Conservation (phyloP, 2,888 invertebrate genomes). For the Gastrophysa polygoni region DNA sequence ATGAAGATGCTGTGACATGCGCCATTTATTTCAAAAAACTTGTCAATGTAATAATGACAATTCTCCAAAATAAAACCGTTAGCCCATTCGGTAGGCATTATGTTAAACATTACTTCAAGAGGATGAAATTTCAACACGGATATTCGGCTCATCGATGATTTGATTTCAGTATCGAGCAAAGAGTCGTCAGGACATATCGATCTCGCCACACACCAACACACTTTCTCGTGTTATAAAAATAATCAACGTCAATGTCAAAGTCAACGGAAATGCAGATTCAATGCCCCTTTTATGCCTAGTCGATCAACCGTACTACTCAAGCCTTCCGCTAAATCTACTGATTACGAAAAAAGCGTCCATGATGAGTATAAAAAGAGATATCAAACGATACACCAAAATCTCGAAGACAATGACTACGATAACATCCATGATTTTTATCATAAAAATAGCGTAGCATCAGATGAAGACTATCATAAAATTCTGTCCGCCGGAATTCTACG, state of each 20-base stretch:
- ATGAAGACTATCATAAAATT: constrained; percentile 42
- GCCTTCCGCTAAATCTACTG: constrained; percentile 33
- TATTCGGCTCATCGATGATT: constrained; percentile 49
- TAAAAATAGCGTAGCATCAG: constrained; percentile 36
- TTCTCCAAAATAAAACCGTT: constrained; percentile 40
- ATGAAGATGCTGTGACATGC: constrained; percentile 32
- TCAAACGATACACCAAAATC: constrained; percentile 11
- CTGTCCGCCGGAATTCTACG: constrained; percentile 38
- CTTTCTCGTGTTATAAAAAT: constrained; percentile 45
- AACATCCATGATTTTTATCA: constrained; percentile 9
- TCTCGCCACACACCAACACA: constrained; percentile 46
- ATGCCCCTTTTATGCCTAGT: constrained; percentile 46
- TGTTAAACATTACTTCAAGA: constrained; percentile 46
- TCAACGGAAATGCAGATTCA: constrained; percentile 41
- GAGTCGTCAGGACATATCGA: constrained; percentile 42
- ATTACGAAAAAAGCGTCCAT: no score
- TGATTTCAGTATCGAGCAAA: constrained; percentile 38
- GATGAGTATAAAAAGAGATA: constrained; percentile 15
- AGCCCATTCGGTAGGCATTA: constrained; percentile 49
- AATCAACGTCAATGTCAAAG: constrained; percentile 10
- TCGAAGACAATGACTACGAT: constrained; percentile 1
- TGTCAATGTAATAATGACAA: constrained; percentile 42
- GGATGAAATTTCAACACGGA: constrained; percentile 52
- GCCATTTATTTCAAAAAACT: constrained; percentile 45
- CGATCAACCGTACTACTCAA: constrained; percentile 39